These are phyloP conservation scores for Apocheima hispidaria DNA, from an alignment of 2,888 invertebrate genomes.

Conservation along the genomic window DNA sequence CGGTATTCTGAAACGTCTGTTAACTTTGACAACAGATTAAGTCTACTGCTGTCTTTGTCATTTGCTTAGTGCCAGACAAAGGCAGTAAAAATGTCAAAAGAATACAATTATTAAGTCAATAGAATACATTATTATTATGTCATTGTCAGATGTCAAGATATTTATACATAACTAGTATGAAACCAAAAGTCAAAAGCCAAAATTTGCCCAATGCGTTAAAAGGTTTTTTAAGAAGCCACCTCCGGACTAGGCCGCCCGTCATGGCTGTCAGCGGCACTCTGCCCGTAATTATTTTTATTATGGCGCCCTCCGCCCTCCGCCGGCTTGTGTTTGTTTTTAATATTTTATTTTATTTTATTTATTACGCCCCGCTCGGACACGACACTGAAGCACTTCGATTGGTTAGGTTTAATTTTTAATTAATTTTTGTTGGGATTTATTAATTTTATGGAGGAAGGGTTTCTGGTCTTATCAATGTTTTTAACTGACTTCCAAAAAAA, in stretches of 20 bases:
- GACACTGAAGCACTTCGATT: conserved; percentile 45
- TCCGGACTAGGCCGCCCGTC: conserved; percentile 50
- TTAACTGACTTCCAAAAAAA: too few relatives aligned
- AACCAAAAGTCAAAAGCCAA: too few relatives aligned
- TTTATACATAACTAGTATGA: too few relatives aligned
- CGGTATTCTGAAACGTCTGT: too few relatives aligned
- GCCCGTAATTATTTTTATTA: conserved; percentile 67
- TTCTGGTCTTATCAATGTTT: not conserved
- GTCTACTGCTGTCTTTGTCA: too few relatives aligned
- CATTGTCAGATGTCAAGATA: too few relatives aligned
- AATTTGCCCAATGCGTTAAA: too few relatives aligned
- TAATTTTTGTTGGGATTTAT: conserved; percentile 21
- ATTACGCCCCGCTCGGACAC: conserved; percentile 35
- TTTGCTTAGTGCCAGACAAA: too few relatives aligned
- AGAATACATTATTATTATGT: too few relatives aligned
- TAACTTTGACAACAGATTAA: too few relatives aligned
- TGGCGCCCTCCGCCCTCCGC: conserved; percentile 37
- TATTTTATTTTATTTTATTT: conserved; percentile 56
- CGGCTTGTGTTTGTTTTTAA: conserved; percentile 58
- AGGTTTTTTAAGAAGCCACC: conserved; percentile 45
- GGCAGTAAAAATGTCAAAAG: too few relatives aligned
- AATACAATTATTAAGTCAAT: too few relatives aligned
- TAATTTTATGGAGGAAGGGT: not conserved
- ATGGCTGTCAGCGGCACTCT: conserved; percentile 68
- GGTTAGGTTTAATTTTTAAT: conserved; percentile 31